phyloP scores from a whole-genome alignment of 2,888 invertebrate species.

The Cetonia aurata region DNA sequence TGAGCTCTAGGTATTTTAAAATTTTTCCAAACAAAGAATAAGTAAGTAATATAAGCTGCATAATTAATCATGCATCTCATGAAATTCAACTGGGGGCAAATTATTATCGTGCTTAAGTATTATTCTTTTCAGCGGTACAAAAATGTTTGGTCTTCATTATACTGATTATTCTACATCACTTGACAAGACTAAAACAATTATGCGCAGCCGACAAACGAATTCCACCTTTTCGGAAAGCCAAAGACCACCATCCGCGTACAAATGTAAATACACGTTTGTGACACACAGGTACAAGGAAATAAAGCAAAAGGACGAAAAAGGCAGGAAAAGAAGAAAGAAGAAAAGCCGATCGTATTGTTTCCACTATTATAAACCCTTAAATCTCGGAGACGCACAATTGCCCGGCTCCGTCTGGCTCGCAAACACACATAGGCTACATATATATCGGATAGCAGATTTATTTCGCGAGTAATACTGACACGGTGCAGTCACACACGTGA shows the following conservation, averaged over 20 bases:
- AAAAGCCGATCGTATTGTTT: conserved; percentile 42
- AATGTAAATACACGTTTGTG: conserved; percentile 32
- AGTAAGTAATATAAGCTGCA: no score
- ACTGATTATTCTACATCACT: no score
- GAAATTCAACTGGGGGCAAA: no score
- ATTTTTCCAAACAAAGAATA: no score
- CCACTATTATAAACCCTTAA: conserved; percentile 43
- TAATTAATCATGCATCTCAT: no score
- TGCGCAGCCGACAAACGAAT: conserved; percentile 16
- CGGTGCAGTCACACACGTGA: conserved; percentile 46
- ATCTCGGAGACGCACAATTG: conserved; percentile 32
- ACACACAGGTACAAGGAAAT: conserved; percentile 20
- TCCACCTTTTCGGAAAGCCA: conserved; percentile 11
- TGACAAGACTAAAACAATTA: no score
- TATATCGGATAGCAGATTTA: conserved; percentile 48
- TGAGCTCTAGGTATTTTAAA: no score
- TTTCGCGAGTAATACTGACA: conserved; percentile 47
- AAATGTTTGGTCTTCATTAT: no score
- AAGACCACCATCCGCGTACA: conserved; percentile 32
- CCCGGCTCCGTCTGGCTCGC: conserved; percentile 23
- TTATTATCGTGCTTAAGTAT: no score
- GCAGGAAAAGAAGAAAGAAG: conserved; percentile 34
- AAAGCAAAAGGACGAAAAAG: conserved; percentile 12
- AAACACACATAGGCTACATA: conserved; percentile 9
- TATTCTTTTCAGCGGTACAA: no score